These are phyloP conservation scores for Poecile atricapillus DNA, from an alignment of 2,113 vertebrate genomes.

Conservation along the genomic window DNA sequence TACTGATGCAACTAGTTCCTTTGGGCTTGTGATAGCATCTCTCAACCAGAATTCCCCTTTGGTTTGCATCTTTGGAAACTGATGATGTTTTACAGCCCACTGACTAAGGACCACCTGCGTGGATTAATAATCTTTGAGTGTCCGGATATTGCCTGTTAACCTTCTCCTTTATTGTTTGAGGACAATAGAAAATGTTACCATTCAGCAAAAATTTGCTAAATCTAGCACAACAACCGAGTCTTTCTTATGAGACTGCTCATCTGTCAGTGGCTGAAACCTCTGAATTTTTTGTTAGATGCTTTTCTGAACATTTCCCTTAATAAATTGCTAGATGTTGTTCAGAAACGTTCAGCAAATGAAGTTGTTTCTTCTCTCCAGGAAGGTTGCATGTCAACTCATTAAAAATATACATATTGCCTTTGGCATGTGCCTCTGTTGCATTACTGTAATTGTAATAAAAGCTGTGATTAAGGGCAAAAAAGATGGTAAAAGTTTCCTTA, in stretches of 20 bases:
- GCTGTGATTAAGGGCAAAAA: conserved; percentile 57
- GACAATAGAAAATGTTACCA: conserved; percentile 31
- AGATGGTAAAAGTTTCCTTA: conserved; percentile 70
- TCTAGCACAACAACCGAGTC: background rate
- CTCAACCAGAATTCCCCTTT: conserved; percentile 32
- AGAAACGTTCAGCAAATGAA: background rate
- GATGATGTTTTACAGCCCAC: conserved; percentile 35
- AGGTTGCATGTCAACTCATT: conserved; percentile 60
- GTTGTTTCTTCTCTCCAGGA: conserved; percentile 39
- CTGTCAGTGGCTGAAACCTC: background rate
- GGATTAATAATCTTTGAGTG: conserved; percentile 13
- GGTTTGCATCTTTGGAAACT: conserved; percentile 45
- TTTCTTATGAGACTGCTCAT: background rate
- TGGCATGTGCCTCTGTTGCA: conserved; percentile 48
- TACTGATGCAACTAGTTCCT: conserved; percentile 15
- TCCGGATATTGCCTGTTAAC: conserved; percentile 30
- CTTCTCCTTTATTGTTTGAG: conserved; percentile 46
- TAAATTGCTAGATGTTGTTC: conserved; percentile 29
- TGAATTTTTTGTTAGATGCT: background rate
- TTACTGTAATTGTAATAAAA: conserved; percentile 68
- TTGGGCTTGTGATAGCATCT: conserved; percentile 40
- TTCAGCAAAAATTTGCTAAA: conserved; percentile 27
- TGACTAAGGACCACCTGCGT: conserved; percentile 55
- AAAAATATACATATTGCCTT: conserved; percentile 67
- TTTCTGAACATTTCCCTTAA: conserved; percentile 3